Percentiles rank a stretch among this genome's conserved stretches.
phyloP scores from a whole-genome alignment of 2,888 invertebrate genomes.

The Ophion ventricosus region DNA sequence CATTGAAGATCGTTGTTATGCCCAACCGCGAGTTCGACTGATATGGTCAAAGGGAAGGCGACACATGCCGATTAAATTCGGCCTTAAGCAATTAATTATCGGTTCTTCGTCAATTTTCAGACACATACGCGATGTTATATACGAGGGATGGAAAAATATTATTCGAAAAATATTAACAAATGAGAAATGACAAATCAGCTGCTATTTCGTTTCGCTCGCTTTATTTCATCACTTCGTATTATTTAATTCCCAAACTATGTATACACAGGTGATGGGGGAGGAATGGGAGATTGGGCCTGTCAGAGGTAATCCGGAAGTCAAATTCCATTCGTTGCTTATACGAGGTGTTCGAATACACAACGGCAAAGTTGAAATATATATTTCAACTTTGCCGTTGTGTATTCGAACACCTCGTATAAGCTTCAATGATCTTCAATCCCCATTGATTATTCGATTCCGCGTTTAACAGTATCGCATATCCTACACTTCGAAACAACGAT shows the following conservation, averaged over 20 bases:
- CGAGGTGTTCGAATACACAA: no score
- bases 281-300: not conserved
- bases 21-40: not conserved
- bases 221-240: conserved; percentile 9
- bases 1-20: conserved; percentile 2
- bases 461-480: not conserved
- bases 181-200: not conserved
- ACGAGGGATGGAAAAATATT: not conserved
- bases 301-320: not conserved
- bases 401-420: not conserved
- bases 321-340: not conserved
- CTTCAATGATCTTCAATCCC: not conserved
- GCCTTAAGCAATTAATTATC: conserved; percentile 1
- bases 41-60: not conserved
- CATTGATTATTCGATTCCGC: not conserved
- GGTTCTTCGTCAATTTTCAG: not conserved
- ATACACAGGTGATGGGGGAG: not conserved
- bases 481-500: not conserved
- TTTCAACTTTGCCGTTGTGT: conserved; percentile 4
- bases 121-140: not conserved
- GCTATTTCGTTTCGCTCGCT: not conserved
- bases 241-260: conserved; percentile 9
- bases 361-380: no score
- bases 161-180: not conserved
- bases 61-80: conserved; percentile 11